Evolutionary conservation across 2,113 vertebrate genomes (phyloP), one percentile per base, ranked within the genome.

Genomic region (Oncorhynchus nerka): DNA sequence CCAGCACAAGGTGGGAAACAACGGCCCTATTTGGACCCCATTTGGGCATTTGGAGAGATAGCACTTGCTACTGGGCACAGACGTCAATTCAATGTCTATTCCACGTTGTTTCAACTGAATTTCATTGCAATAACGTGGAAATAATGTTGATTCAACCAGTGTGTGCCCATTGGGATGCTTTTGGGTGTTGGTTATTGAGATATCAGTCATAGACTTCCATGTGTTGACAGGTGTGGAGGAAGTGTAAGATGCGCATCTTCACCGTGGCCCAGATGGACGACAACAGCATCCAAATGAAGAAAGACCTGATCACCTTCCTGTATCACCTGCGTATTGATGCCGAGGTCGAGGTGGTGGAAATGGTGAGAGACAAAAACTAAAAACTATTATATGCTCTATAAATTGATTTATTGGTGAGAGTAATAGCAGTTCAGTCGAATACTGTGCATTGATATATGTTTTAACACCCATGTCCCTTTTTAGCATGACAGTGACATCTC

Each of bases 271-370:
- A 99, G 91, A 94, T 99, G 95, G 97, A 99, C 0, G 98, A 99
- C 89, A 99, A 99, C 76, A 99, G 98, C 87, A 99, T 99, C 88
- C 98, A 99, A 93, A 99, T 99, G 98, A 99, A 98, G 86, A 99
- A 99, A 84, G 98, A 99, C 90, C 90, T 99, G 83, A 93, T 96
- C 57, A 99, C 93, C 0, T 99, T 99, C 90, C 94, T 99, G 72
- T 99, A 99, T 87, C 98, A 99, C 83, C 90, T 99, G 81, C 95
- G 98, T 28, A 97, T 99, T 72, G 95, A 95, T 0, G 98, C 98
- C 0, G 95, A 94, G 72, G 97, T 99, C 71, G 98, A 99, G 86
- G 98, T 99, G 84, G 97, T 99, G 84, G 98, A 99, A 90, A 96
- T 99, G 97, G 98, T 99, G 91, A 92, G 93, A 84, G 51, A 82